Evolutionary conservation across 2,888 invertebrate genomes (phyloP).

Genomic region (Tillus elongatus): DNA sequence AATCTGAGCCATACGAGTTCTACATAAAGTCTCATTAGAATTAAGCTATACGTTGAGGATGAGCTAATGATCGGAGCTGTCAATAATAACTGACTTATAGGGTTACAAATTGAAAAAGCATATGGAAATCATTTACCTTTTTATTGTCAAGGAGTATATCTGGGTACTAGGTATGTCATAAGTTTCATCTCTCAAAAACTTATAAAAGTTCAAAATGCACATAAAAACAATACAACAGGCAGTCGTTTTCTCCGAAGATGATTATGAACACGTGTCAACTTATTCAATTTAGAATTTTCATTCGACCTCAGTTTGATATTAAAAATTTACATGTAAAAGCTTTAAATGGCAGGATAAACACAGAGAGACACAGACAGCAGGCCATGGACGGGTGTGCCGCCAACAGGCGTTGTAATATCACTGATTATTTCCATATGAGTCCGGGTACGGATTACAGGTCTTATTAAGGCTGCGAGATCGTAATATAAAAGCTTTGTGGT

Average conservation of each 20-base stretch:
- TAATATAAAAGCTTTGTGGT: slow-evolving; percentile 45
- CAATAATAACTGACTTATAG: no score
- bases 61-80: no score
- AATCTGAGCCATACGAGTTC: no score
- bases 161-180: no score
- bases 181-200: no score
- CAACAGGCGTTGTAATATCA: slow-evolving; percentile 35
- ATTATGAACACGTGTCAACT: slow-evolving; percentile 16
- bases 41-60: no score
- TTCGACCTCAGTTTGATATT: slow-evolving; percentile 20
- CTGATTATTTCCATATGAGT: slow-evolving; percentile 41
- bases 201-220: no score
- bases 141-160: no score
- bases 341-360: slow-evolving; percentile 23
- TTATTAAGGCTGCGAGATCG: slow-evolving; percentile 40
- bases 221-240: not conserved
- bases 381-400: slow-evolving; percentile 23
- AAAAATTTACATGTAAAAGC: slow-evolving; percentile 27
- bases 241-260: not conserved
- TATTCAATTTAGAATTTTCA: slow-evolving; percentile 24
- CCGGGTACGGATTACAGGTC: slow-evolving; percentile 42
- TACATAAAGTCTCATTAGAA: no score
- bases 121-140: no score
- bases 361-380: slow-evolving; percentile 9
- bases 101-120: no score